phyloP scores from a whole-genome alignment of 2,888 invertebrate genomes.

The Neelides folsomi region DNA sequence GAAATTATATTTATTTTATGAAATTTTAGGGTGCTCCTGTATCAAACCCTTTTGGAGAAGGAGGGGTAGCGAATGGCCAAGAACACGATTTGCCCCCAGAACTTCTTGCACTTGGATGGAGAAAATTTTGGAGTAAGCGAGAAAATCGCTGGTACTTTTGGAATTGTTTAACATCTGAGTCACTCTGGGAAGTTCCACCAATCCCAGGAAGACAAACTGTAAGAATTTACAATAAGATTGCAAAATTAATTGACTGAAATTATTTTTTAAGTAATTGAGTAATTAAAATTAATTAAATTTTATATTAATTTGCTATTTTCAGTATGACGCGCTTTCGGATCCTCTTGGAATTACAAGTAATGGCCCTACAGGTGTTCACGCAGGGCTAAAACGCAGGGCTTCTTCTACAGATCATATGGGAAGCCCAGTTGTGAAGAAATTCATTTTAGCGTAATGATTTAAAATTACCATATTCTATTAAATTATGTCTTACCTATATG shows the following conservation, averaged over 20 bases:
- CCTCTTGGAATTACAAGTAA: slow-evolving; percentile 62
- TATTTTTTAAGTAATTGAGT: neutral
- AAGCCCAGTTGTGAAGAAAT: slow-evolving; percentile 69
- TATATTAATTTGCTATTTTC: slow-evolving; percentile 29
- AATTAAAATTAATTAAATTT: neutral
- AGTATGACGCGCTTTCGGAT: slow-evolving; percentile 82
- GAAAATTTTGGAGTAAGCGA: slow-evolving; percentile 90
- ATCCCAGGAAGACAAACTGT: slow-evolving; percentile 14
- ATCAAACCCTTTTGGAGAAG: slow-evolving; percentile 35
- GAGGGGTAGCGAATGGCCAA: slow-evolving; percentile 36
- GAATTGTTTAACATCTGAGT: slow-evolving; percentile 89
- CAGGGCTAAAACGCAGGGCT: slow-evolving; percentile 20
- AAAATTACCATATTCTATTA: neutral
- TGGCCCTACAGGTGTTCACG: slow-evolving; percentile 35
- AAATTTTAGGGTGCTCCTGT: slow-evolving; percentile 34
- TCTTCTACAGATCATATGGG: slow-evolving; percentile 55
- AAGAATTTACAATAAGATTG: neutral
- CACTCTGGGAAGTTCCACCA: slow-evolving; percentile 93
- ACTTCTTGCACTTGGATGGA: slow-evolving; percentile 78
- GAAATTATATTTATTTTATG: too few relatives aligned
- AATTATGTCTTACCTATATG: too few relatives aligned
- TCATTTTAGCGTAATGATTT: slow-evolving; percentile 50
- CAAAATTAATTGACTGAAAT: neutral
- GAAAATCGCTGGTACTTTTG: slow-evolving; percentile 92
- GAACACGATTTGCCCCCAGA: slow-evolving; percentile 49